Evolutionary conservation across 2,113 vertebrate genomes (phyloP).

Genomic region (Pygoscelis adeliae): DNA sequence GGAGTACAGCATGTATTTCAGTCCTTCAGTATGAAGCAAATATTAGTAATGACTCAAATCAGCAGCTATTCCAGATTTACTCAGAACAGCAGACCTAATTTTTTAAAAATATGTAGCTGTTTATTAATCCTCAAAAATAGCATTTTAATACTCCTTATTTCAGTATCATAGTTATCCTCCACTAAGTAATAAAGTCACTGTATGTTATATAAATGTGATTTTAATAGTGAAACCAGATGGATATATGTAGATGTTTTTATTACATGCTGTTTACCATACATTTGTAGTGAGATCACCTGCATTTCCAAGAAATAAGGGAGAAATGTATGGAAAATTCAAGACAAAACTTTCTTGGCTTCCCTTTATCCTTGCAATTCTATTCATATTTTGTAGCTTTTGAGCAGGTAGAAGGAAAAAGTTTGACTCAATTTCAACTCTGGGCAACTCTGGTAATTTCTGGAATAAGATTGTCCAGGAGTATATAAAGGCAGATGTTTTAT

Average conservation of each 20-base stretch:
- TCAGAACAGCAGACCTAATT: background rate
- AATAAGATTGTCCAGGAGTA: background rate
- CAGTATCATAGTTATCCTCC: conserved; percentile 17
- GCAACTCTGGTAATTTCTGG: background rate
- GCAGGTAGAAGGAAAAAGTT: background rate
- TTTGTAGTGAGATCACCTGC: background rate
- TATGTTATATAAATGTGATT: conserved; percentile 35
- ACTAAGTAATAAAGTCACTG: conserved; percentile 39
- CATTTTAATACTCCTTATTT: conserved; percentile 39
- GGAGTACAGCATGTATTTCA: background rate
- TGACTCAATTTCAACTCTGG: background rate
- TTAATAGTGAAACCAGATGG: conserved; percentile 59
- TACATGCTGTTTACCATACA: background rate
- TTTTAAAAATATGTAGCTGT: background rate
- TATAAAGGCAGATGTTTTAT: background rate
- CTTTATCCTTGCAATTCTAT: background rate
- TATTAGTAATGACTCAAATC: background rate
- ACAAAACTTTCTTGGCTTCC: background rate
- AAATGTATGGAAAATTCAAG: background rate
- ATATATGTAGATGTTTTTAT: conserved; percentile 34
- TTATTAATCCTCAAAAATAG: conserved; percentile 23
- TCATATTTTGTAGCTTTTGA: background rate
- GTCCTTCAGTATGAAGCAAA: background rate
- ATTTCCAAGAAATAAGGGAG: conserved; percentile 1
- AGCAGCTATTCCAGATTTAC: background rate